Conservation (phyloP, 2,888 invertebrate species). For the Poecilobothrus nobilitatus region DNA sequence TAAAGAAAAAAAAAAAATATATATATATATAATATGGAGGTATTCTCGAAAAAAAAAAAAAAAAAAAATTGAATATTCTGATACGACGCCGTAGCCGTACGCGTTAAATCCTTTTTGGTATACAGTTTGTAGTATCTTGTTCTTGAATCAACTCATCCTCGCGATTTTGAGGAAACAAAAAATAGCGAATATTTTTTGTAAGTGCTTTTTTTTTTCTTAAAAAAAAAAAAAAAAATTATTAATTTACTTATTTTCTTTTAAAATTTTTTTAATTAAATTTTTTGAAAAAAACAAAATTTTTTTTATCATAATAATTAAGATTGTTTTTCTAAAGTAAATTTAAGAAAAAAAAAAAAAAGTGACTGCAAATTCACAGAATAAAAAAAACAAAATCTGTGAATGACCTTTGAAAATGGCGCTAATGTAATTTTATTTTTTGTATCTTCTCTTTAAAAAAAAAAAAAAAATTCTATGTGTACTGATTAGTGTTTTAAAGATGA, state of each 20-base stretch:
- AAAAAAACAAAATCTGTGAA: background rate
- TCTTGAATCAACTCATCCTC: conserved; percentile 6
- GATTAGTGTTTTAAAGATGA: no score
- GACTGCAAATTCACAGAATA: background rate
- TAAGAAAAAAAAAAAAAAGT: no score
- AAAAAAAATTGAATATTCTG: background rate
- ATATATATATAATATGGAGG: background rate
- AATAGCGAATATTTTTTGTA: background rate
- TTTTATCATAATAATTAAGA: no score
- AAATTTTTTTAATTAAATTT: background rate
- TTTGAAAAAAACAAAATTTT: no score
- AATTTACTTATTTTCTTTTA: no score
- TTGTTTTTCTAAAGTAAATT: no score
- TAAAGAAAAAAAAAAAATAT: background rate
- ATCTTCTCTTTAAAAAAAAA: no score
- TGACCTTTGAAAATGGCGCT: background rate
- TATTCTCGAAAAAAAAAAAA: background rate
- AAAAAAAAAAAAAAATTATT: no score
- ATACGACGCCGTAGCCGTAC: background rate
- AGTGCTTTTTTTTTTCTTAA: background rate
- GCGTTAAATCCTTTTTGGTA: conserved; percentile 2
- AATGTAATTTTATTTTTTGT: background rate
- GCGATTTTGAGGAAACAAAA: background rate
- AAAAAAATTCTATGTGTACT: no score
- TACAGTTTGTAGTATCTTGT: conserved; percentile 6